Percentiles rank a stretch among this genome's conserved stretches.
phyloP scores from a whole-genome alignment of 2,797 vertebrate species.

The Sternarchorhynchus goeldii region DNA sequence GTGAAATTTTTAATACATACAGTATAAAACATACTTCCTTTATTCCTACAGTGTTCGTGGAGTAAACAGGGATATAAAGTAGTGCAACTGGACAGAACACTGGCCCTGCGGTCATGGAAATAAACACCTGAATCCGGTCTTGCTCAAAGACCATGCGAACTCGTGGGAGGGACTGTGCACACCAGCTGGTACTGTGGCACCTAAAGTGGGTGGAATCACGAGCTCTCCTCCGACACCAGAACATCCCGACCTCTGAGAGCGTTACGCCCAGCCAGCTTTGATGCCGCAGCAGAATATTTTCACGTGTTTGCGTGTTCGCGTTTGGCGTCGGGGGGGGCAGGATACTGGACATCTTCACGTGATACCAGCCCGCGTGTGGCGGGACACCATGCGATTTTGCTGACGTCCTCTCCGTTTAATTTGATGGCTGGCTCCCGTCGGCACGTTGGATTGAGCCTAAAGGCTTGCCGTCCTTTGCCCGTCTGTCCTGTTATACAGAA shows the following conservation, averaged over 20 bases:
- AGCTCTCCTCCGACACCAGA: background rate
- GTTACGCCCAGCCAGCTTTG: conserved; percentile 74
- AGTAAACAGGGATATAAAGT: no score
- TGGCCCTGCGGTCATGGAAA: conserved; percentile 73
- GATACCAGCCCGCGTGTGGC: conserved; percentile 36
- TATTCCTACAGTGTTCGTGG: no score
- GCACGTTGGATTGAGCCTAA: conserved; percentile 50
- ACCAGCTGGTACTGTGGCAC: conserved; percentile 57
- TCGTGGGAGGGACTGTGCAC: conserved; percentile 68
- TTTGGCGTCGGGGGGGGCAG: background rate
- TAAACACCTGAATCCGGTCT: conserved; percentile 73
- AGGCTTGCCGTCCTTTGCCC: conserved; percentile 44
- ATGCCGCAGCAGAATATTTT: conserved; percentile 63
- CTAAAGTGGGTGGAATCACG: background rate
- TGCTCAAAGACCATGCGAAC: conserved; percentile 68
- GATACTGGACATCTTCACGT: conserved; percentile 10
- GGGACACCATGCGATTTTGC: conserved; percentile 27
- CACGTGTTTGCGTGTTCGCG: background rate
- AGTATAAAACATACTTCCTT: no score
- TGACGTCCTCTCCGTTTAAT: conserved; percentile 44
- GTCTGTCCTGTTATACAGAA: conserved; percentile 44
- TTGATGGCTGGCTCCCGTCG: conserved; percentile 48
- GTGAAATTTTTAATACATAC: no score
- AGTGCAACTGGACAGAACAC: conserved; percentile 45
- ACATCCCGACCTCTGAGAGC: conserved; percentile 55